Percentiles rank a stretch among this genome's conserved stretches.
Conservation (phyloP, 2,113 vertebrate species). For the Brienomyrus brachyistius region DNA sequence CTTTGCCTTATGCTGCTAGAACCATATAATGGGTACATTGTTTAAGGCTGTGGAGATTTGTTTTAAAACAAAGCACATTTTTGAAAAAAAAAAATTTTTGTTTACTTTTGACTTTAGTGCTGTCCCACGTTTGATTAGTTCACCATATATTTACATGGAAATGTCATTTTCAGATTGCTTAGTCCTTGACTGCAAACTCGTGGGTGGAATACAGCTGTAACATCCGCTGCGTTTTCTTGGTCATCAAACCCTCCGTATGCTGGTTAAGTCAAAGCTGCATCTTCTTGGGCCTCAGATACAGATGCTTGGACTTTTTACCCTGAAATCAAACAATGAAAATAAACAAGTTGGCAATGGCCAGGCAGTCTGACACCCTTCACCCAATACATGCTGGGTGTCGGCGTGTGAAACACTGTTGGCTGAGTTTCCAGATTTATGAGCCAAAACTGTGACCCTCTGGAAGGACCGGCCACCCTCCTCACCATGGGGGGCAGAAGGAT, state of each 20-base stretch:
- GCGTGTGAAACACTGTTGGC: background rate
- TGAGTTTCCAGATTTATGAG: slow-evolving; percentile 3
- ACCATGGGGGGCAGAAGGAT: background rate
- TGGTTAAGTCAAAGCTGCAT: slow-evolving; percentile 90
- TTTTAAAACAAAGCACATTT: no score
- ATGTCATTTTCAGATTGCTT: slow-evolving; percentile 57
- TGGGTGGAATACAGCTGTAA: slow-evolving; percentile 77
- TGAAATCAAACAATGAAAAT: slow-evolving; percentile 39
- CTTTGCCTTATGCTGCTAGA: no score
- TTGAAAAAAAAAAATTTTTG: no score
- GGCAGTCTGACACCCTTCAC: background rate
- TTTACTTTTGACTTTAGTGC: no score
- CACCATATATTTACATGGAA: background rate
- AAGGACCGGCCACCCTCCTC: background rate
- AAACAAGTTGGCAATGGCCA: background rate
- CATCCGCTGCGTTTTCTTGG: slow-evolving; percentile 89
- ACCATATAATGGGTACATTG: no score
- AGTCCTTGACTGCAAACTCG: slow-evolving; percentile 92
- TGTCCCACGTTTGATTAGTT: no score
- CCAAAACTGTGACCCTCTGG: slow-evolving; percentile 8
- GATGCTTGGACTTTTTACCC: slow-evolving; percentile 96
- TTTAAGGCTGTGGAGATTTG: no score
- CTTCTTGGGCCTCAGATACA: slow-evolving; percentile 95
- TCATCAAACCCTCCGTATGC: slow-evolving; percentile 81
- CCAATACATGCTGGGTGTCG: background rate